These are phyloP conservation scores for Gambusia affinis DNA, from an alignment of 2,113 vertebrate species.

Conservation along the genomic window DNA sequence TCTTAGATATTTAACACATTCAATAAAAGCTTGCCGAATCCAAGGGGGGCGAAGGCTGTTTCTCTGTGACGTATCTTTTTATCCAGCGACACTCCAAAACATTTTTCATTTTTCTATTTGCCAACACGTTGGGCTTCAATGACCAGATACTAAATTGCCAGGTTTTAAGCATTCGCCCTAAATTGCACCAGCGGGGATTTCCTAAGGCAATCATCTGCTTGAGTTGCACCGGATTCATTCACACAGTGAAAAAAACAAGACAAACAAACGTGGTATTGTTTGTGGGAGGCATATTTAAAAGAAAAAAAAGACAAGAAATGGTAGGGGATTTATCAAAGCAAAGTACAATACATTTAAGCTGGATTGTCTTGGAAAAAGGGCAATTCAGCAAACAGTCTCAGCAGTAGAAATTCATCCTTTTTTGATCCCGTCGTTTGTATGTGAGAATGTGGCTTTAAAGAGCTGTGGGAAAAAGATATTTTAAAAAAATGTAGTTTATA, in stretches of 20 bases:
- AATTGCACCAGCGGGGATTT: constrained; percentile 9
- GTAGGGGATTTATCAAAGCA: constrained; percentile 33
- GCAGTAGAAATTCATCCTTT: constrained; percentile 51
- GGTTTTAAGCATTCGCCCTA: background rate
- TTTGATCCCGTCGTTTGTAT: constrained; percentile 64
- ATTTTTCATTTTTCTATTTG: background rate
- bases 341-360: constrained; percentile 62
- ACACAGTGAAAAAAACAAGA: background rate
- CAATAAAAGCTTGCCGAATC: background rate
- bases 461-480: constrained; percentile 9
- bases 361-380: constrained; percentile 63
- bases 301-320: constrained; percentile 16
- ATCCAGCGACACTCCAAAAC: background rate
- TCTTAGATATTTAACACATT: background rate
- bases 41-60: background rate
- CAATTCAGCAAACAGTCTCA: constrained; percentile 67
- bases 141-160: background rate
- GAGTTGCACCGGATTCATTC: constrained; percentile 16
- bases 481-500: constrained; percentile 12
- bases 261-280: constrained; percentile 33
- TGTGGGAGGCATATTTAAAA: constrained; percentile 42
- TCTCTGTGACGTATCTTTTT: background rate
- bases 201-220: constrained; percentile 6
- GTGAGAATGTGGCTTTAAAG: constrained; percentile 45
- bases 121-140: background rate